phyloP scores from a whole-genome alignment of 2,797 vertebrate species.

The Psittacula echo region DNA sequence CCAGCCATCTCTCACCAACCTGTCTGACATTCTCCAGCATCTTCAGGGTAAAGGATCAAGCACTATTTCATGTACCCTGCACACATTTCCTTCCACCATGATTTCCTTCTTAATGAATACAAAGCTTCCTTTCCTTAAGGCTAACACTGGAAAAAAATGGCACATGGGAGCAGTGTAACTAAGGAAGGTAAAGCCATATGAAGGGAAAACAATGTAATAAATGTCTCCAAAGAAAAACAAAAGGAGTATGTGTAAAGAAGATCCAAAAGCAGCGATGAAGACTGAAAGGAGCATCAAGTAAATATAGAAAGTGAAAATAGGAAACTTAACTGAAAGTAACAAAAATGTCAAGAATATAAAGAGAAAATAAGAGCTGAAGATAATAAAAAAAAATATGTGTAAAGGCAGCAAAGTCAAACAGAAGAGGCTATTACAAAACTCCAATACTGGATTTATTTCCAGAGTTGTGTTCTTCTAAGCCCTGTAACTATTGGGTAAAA shows the following conservation, averaged over 20 bases:
- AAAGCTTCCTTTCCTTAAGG: neutral
- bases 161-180: neutral
- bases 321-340: neutral
- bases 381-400: neutral
- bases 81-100: constrained; percentile 21
- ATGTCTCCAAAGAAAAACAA: neutral
- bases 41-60: neutral
- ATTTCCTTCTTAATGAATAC: neutral
- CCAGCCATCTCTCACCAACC: neutral
- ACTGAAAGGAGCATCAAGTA: neutral
- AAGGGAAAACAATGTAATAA: neutral
- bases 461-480: neutral
- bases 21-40: neutral
- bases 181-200: neutral
- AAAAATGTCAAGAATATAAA: neutral
- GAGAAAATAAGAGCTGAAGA: neutral
- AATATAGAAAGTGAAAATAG: neutral
- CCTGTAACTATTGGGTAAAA: neutral
- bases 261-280: neutral
- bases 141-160: neutral
- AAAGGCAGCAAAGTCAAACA: neutral
- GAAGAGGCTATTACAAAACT: neutral
- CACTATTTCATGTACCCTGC: neutral
- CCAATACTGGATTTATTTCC: neutral
- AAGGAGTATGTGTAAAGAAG: neutral